phyloP scores from a whole-genome alignment of 2,797 vertebrate species.

The Anas georgica region DNA sequence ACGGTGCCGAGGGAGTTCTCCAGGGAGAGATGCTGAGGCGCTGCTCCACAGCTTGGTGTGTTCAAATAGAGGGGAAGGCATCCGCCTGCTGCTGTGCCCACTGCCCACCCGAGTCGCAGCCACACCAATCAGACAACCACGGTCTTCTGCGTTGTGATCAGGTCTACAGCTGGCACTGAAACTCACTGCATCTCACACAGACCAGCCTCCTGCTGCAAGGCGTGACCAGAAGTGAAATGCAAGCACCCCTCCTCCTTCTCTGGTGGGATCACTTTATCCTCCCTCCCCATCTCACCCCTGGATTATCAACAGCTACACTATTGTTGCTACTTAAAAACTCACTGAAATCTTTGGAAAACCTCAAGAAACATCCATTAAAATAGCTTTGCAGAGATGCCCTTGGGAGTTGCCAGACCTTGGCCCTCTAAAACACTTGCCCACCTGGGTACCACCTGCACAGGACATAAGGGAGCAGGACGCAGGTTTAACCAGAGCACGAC shows the following conservation, averaged over 20 bases:
- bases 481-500: not conserved
- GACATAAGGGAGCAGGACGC: not conserved
- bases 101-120: not conserved
- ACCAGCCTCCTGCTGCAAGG: constrained; percentile 46
- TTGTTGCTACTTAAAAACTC: not conserved
- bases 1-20: not conserved
- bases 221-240: constrained; percentile 42
- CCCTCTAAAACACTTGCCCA: not conserved
- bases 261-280: constrained; percentile 14
- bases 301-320: not conserved
- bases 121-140: not conserved
- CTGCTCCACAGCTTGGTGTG: not conserved
- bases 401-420: not conserved
- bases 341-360: constrained; percentile 10
- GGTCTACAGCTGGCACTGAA: constrained; percentile 44
- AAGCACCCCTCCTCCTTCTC: constrained; percentile 40
- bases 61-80: not conserved
- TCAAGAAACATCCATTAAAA: not conserved
- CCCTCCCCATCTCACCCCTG: not conserved
- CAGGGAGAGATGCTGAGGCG: not conserved
- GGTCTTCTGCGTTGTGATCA: not conserved
- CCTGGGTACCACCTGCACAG: not conserved
- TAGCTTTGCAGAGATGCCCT: not conserved
- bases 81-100: not conserved
- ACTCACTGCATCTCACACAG: not conserved